Conservation (phyloP, 2,888 invertebrate genomes). For the Elegia similella region DNA sequence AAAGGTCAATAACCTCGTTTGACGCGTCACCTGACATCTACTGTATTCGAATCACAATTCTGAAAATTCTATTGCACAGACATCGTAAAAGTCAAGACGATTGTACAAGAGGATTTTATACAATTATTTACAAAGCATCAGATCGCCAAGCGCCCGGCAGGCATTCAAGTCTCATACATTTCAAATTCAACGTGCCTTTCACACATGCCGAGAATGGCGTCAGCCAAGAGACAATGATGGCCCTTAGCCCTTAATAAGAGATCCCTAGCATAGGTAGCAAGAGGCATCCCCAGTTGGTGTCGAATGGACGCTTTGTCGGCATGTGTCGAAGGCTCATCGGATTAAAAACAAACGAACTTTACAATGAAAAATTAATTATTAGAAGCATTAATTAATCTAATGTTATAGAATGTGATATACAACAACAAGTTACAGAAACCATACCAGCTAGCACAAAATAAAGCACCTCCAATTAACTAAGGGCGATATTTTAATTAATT, state of each 20-base stretch:
- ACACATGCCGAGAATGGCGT: too few species aligned
- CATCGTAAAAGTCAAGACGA: background rate
- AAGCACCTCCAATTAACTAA: slow-evolving; percentile 50
- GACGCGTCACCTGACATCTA: background rate
- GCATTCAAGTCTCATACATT: background rate
- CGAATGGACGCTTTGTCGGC: too few species aligned
- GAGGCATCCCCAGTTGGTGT: too few species aligned
- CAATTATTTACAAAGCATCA: slow-evolving; percentile 4
- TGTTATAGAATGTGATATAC: slow-evolving; percentile 56
- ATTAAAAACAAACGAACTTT: background rate
- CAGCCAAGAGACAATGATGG: too few species aligned
- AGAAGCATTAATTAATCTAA: slow-evolving; percentile 55
- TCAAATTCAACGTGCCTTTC: too few species aligned
- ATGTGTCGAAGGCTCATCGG: too few species aligned
- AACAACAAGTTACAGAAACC: slow-evolving; percentile 46
- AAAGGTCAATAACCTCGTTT: too few species aligned
- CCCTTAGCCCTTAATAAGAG: too few species aligned
- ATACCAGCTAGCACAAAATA: slow-evolving; percentile 46
- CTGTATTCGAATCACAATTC: background rate
- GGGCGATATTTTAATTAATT: slow-evolving; percentile 35
- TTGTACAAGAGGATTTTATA: slow-evolving; percentile 10
- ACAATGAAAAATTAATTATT: slow-evolving; percentile 39
- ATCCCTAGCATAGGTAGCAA: too few species aligned
- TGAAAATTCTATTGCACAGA: slow-evolving; percentile 12
- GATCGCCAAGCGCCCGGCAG: slow-evolving; percentile 3